Evolutionary conservation across 2,797 vertebrate genomes (phyloP).

Genomic region (Syngnathus acus): DNA sequence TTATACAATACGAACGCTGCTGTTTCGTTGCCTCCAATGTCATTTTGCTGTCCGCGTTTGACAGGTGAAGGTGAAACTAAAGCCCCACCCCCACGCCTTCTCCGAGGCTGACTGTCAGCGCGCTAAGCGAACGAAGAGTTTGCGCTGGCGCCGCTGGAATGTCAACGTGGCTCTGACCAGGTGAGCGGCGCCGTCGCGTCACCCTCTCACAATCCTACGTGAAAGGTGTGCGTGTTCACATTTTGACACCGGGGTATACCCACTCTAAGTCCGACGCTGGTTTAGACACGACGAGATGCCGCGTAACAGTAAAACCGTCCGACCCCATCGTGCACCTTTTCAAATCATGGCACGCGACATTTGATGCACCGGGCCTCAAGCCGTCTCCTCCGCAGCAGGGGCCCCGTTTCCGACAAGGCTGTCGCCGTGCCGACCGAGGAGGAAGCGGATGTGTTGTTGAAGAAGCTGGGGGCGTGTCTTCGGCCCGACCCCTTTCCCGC

Average conservation of each 20-base stretch:
- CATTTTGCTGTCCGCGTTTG: neutral
- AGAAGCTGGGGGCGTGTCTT: conserved; percentile 79
- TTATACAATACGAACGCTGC: too few species aligned
- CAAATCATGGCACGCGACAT: too few species aligned
- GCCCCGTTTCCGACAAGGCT: conserved; percentile 24
- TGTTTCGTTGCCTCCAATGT: too few species aligned
- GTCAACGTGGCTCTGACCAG: conserved; percentile 80
- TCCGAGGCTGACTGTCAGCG: conserved; percentile 71
- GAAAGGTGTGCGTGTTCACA: too few species aligned
- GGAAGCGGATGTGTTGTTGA: conserved; percentile 82
- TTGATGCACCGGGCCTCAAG: too few species aligned
- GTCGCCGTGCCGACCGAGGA: conserved; percentile 74
- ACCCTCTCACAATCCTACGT: too few species aligned
- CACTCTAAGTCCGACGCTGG: too few species aligned
- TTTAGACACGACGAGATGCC: too few species aligned
- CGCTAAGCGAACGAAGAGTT: conserved; percentile 79
- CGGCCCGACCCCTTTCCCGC: conserved; percentile 79
- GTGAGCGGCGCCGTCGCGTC: neutral
- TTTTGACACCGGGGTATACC: too few species aligned
- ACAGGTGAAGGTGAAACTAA: conserved; percentile 84
- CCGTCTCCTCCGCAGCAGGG: conserved; percentile 26
- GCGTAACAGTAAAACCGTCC: too few species aligned
- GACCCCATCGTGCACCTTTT: too few species aligned
- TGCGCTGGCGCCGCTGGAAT: conserved; percentile 92
- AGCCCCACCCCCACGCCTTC: conserved; percentile 78